Evolutionary conservation across 2,113 vertebrate species (phyloP).

Genomic region (Pyxicephalus adspersus): DNA sequence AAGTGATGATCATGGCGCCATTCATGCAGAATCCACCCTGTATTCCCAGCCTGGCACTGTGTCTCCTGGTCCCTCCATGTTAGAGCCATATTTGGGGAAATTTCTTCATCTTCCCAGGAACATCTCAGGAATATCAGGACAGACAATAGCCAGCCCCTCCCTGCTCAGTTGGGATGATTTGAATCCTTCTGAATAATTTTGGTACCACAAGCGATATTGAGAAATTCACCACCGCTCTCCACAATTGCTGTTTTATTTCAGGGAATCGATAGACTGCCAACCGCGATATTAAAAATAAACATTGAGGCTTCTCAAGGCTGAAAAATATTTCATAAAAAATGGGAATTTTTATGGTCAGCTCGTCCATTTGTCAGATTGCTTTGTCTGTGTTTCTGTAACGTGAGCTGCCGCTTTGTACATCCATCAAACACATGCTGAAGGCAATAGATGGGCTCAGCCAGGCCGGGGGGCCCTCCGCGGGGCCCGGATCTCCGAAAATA

Average conservation of each 20-base stretch:
- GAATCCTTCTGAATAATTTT: not conserved
- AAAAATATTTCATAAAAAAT: constrained; percentile 41
- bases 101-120: not conserved
- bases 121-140: not conserved
- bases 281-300: constrained; percentile 47
- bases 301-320: not conserved
- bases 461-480: not conserved
- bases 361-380: constrained; percentile 19
- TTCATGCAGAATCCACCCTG: too few species aligned
- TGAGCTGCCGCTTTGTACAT: constrained; percentile 4
- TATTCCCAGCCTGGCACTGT: too few species aligned
- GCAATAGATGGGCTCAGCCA: not conserved
- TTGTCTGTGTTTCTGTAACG: not conserved
- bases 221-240: not conserved
- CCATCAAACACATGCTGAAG: not conserved
- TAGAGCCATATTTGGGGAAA: not conserved
- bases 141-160: constrained; percentile 5
- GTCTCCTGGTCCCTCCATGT: too few species aligned
- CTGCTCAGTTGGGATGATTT: not conserved
- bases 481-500: not conserved
- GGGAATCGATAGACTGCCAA: constrained; percentile 21
- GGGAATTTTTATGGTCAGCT: constrained; percentile 37
- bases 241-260: not conserved
- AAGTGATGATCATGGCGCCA: too few species aligned
- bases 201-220: not conserved